Percentiles rank a stretch among this genome's conserved stretches.
phyloP scores from a whole-genome alignment of 2,797 vertebrate genomes.

The Pampus argenteus region DNA sequence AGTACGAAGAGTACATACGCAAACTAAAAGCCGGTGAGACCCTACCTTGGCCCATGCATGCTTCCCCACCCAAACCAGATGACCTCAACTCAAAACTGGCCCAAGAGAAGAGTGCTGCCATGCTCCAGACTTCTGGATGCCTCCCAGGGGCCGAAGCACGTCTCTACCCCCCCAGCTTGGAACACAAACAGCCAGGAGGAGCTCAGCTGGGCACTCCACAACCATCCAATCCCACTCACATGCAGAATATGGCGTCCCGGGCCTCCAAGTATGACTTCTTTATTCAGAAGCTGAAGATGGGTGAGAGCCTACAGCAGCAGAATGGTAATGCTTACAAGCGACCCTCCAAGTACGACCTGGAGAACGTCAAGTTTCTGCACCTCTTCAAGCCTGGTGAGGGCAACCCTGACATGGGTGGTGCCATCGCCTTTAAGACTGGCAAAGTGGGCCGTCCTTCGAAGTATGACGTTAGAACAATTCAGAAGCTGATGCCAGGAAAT shows the following conservation, averaged over 20 bases:
- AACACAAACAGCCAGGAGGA: conserved; percentile 92
- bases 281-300: conserved; percentile 97
- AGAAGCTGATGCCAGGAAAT: conserved; percentile 92
- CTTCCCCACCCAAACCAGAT: conserved; percentile 87
- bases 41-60: conserved; percentile 91
- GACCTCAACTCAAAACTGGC: conserved; percentile 88
- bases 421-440: conserved; percentile 98
- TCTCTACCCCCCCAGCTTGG: conserved; percentile 85
- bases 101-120: conserved; percentile 85
- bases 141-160: conserved; percentile 83
- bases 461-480: conserved; percentile 95
- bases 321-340: conserved; percentile 96
- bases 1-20: conserved; percentile 99
- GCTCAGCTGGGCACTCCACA: conserved; percentile 77
- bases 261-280: conserved; percentile 98
- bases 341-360: conserved; percentile 97
- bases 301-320: conserved; percentile 93
- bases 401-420: conserved; percentile 96
- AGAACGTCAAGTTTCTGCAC: conserved; percentile 98
- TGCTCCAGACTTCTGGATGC: conserved; percentile 83
- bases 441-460: conserved; percentile 98
- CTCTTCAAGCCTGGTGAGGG: conserved; percentile 98
- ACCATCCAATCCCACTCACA: conserved; percentile 88
- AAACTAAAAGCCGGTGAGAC: conserved; percentile 96
- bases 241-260: conserved; percentile 92